Evolutionary conservation across 2,797 vertebrate genomes (phyloP), one percentile per base, ranked within the genome.

Genomic region (Agapornis canus): DNA sequence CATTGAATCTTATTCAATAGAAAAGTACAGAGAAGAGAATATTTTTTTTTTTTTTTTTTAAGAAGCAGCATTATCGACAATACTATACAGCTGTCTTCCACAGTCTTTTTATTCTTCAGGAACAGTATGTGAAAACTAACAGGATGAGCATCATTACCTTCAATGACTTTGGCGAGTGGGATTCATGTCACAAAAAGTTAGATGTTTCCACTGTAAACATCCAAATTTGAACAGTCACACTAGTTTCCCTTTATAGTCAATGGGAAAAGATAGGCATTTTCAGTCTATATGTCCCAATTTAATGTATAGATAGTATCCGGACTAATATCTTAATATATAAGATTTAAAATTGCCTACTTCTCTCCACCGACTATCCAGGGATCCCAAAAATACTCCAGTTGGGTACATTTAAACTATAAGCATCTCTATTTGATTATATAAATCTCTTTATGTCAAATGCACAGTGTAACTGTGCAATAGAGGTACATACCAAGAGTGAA

Each of bases 1-100:
- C 96, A 99, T 98, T 29, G 99, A 97, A 71, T 98, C 99, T 99
- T 96, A 93, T 86, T 75, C 29, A 88, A 97, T 92, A 21, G 70
- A 91, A 91, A 63, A 89, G 11, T 11, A 96, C 3, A 91, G 63
- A 95, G 21, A 70, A 89, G 5, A 87, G 22, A 85, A 37, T 27
- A 18, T 29, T 45, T 85, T 81, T 85, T 77, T 82, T 27, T 35
- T 35, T 35, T 47, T 85, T 85, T 85, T 80, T 82, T 27, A 60
- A 72, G 47, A 68, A 81, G 47, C 12, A 69, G 31, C 25, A 90
- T 86, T 83, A 90, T 54, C 11, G 16, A 76, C 22, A 72, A 14
- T 26, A 78, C 26, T 35, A 47, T 52, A 40, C 6, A 84, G 16
- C 7, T 78, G 16, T 63, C 79, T 85, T 57, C 32, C 61, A 40